These are phyloP conservation scores for Autographa pulchrina DNA, from an alignment of 2,888 invertebrate genomes.

Conservation along the genomic window DNA sequence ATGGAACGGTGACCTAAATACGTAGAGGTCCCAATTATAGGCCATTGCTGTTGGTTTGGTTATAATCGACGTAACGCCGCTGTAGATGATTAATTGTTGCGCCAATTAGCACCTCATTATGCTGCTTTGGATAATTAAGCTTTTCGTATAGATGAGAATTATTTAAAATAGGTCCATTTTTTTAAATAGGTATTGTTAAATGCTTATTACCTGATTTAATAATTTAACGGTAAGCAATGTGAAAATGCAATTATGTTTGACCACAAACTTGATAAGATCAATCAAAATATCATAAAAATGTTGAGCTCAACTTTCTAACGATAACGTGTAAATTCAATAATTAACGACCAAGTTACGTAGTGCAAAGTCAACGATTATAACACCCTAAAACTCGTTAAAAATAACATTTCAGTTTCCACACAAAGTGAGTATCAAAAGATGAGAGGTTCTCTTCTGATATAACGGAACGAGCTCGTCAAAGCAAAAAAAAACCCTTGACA, in stretches of 20 bases:
- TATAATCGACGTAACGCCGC: conserved; percentile 38
- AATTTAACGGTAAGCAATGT: background rate
- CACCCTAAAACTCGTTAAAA: conserved; percentile 16
- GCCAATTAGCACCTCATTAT: conserved; percentile 53
- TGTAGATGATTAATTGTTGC: conserved; percentile 50
- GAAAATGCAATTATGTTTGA: too few species aligned
- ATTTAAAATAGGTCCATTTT: background rate
- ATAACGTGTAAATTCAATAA: background rate
- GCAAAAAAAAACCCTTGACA: conserved; percentile 41
- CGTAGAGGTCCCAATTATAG: conserved; percentile 20
- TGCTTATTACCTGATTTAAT: background rate
- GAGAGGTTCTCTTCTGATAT: conserved; percentile 31
- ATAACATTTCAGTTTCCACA: conserved; percentile 15
- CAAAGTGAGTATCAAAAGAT: conserved; percentile 31
- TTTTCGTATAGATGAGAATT: conserved; percentile 12
- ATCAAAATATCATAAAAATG: too few species aligned
- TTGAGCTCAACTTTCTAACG: too few species aligned
- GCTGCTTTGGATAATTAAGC: conserved; percentile 37
- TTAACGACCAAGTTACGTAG: background rate
- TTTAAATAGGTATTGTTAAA: background rate
- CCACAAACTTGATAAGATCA: too few species aligned
- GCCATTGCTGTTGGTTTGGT: conserved; percentile 30
- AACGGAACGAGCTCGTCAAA: conserved; percentile 30
- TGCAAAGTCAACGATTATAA: conserved; percentile 7
- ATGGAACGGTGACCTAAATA: conserved; percentile 50